phyloP scores from a whole-genome alignment of 2,888 invertebrate genomes.

The Drosophila neotestacea region DNA sequence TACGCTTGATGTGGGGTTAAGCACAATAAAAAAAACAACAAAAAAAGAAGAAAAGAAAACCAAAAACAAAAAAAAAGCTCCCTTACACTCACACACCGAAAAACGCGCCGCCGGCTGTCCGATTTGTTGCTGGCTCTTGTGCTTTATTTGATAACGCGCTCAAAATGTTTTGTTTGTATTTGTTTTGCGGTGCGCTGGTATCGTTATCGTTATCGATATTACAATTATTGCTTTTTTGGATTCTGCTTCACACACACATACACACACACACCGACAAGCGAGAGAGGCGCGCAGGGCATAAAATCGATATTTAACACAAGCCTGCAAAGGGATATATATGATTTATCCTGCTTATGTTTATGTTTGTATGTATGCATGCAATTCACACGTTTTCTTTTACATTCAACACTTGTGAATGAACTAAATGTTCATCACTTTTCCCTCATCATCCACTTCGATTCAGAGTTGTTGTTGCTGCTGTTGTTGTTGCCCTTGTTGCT shows the following conservation, averaged over 20 bases:
- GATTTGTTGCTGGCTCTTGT: constrained; percentile 39
- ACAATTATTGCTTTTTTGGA: constrained; percentile 40
- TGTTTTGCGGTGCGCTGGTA: constrained; percentile 28
- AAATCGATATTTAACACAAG: constrained; percentile 54
- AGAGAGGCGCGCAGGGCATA: constrained; percentile 55
- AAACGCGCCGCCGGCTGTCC: constrained; percentile 42
- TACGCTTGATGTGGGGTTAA: constrained; percentile 15
- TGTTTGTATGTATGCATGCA: constrained; percentile 23
- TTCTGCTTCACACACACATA: constrained; percentile 12
- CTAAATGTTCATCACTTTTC: constrained; percentile 22
- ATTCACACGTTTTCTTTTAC: constrained; percentile 20
- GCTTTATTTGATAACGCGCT: constrained; percentile 58
- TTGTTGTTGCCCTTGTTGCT: constrained; percentile 15
- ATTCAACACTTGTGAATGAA: constrained; percentile 23
- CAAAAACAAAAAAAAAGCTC: constrained; percentile 21
- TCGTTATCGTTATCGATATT: constrained; percentile 55
- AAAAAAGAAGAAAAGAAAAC: constrained; percentile 6
- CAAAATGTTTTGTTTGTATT: constrained; percentile 50
- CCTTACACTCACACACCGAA: constrained; percentile 15
- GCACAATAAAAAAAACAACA: constrained; percentile 6
- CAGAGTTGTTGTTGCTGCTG: constrained; percentile 13
- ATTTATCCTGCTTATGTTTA: constrained; percentile 30
- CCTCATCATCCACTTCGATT: constrained; percentile 18
- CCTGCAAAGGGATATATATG: constrained; percentile 23
- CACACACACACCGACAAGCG: constrained; percentile 8